These are phyloP conservation scores for Drosophila sturtevanti DNA, from an alignment of 1,140 invertebrate species.

Conservation along the genomic window DNA sequence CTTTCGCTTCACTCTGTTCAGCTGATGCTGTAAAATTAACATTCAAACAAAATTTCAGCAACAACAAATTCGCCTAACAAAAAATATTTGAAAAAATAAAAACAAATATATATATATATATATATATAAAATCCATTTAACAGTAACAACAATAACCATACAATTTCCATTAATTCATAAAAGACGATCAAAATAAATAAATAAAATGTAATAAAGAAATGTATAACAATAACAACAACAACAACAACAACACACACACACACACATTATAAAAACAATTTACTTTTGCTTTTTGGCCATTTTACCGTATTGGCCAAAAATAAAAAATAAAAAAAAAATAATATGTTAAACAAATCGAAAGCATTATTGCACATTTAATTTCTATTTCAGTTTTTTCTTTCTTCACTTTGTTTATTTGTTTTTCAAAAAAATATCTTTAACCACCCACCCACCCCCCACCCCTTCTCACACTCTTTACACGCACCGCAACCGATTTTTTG, in stretches of 20 bases:
- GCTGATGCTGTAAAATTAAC: no score
- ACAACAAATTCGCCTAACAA: no score
- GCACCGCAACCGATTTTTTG: conserved; percentile 30
- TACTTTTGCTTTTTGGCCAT: neutral
- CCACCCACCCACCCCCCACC: neutral
- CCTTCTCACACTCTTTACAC: conserved; percentile 13
- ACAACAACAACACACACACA: neutral
- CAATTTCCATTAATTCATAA: conserved; percentile 3
- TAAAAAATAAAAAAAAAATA: neutral
- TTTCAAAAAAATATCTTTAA: neutral
- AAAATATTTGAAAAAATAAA: neutral
- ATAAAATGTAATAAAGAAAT: neutral
- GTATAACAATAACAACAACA: conserved; percentile 5
- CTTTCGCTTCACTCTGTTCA: neutral
- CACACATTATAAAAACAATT: neutral
- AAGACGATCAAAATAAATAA: neutral
- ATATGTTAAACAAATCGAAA: neutral
- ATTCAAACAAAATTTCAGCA: no score
- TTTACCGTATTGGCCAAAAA: no score
- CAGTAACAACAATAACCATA: neutral
- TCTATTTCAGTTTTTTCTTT: neutral
- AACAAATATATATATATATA: neutral
- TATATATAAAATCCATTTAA: neutral
- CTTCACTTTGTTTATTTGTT: neutral
- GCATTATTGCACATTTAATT: no score